Conservation (phyloP, 2,113 vertebrate genomes). For the Phrynocephalus versicolor region DNA sequence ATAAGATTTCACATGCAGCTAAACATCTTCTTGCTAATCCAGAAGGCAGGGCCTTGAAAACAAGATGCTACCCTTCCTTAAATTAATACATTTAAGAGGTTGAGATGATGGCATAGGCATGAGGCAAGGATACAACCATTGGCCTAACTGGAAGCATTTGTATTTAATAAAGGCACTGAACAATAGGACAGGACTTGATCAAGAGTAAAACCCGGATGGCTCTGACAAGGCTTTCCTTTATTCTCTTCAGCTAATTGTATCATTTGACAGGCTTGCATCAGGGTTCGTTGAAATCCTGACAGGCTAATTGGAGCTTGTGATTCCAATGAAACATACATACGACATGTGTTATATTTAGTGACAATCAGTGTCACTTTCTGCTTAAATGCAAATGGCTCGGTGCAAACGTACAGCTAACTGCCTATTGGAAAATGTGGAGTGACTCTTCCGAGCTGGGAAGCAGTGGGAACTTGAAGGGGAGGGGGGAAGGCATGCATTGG, state of each 20-base stretch:
- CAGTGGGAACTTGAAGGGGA: not conserved
- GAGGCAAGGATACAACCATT: constrained; percentile 6
- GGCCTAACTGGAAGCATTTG: constrained; percentile 44
- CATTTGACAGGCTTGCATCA: constrained; percentile 69
- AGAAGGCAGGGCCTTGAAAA: constrained; percentile 16
- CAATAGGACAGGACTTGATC: constrained; percentile 43
- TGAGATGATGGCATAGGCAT: not conserved
- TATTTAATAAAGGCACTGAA: constrained; percentile 58
- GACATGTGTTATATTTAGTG: constrained; percentile 71
- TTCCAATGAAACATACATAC: constrained; percentile 66
- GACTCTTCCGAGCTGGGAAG: constrained; percentile 6
- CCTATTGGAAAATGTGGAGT: constrained; percentile 41
- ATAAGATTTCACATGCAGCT: constrained; percentile 52
- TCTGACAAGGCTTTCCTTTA: constrained; percentile 73
- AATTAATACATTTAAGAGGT: constrained; percentile 32
- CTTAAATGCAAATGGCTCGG: constrained; percentile 62
- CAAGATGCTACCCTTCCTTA: constrained; percentile 34
- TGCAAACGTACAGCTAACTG: constrained; percentile 44
- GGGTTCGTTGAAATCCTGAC: constrained; percentile 70
- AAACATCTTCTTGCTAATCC: constrained; percentile 19
- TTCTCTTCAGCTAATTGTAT: constrained; percentile 74
- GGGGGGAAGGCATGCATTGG: not conserved
- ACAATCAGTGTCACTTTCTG: constrained; percentile 75
- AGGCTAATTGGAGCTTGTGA: constrained; percentile 74
- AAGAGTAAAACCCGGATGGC: constrained; percentile 46